Percentiles rank a stretch among this genome's conserved stretches.
Evolutionary conservation across 2,888 invertebrate genomes (phyloP).

Genomic region (Zygaena filipendulae): DNA sequence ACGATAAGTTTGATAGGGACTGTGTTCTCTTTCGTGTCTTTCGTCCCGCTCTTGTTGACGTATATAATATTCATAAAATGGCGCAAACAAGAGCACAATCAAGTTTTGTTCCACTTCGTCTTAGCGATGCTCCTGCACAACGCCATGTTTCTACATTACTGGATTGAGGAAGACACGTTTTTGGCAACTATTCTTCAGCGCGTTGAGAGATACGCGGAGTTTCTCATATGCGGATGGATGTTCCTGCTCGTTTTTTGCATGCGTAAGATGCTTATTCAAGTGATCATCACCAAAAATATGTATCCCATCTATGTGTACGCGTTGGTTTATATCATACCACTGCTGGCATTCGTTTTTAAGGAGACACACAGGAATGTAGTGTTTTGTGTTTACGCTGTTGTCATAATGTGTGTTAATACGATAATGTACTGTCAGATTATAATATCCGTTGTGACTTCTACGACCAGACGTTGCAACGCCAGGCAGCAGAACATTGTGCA

Average conservation of each 20-base stretch:
- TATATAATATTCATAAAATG: background rate
- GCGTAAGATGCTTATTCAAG: background rate
- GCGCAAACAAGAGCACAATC: background rate
- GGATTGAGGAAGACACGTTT: background rate
- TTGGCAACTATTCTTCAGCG: background rate
- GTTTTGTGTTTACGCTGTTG: background rate
- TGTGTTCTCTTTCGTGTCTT: background rate
- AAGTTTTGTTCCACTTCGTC: background rate
- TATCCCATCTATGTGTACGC: background rate
- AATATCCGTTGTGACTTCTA: background rate
- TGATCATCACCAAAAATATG: background rate
- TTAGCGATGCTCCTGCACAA: background rate
- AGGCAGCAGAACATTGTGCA: background rate
- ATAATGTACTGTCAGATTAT: too few relatives aligned
- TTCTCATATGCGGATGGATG: background rate
- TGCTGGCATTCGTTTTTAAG: background rate
- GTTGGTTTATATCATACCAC: background rate
- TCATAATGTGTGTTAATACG: background rate
- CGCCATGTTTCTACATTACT: background rate
- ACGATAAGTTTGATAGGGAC: background rate
- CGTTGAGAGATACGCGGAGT: background rate
- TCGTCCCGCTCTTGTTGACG: background rate
- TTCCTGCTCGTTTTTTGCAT: background rate
- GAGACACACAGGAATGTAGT: background rate
- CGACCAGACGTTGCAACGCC: background rate